phyloP scores from a whole-genome alignment of 2,797 vertebrate species.

The Molossus molossus region DNA sequence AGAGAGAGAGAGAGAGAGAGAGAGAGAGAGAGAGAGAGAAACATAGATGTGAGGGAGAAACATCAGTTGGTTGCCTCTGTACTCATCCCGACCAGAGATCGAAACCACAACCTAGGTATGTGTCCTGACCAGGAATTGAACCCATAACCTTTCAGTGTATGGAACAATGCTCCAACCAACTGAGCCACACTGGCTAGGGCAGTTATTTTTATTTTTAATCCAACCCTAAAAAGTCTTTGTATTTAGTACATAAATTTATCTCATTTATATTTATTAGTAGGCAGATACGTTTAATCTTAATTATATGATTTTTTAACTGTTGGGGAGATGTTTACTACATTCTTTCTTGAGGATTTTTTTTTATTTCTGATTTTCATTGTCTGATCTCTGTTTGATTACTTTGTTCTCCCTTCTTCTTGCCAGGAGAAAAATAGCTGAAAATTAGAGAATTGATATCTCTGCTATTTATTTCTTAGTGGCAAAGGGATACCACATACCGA shows the following conservation, averaged over 20 bases:
- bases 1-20: no score
- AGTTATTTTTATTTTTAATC: neutral
- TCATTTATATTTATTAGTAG: neutral
- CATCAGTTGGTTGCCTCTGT: no score
- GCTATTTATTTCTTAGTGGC: neutral
- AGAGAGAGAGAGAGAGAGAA: no score
- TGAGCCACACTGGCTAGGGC: no score
- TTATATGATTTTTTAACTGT: neutral
- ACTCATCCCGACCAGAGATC: no score
- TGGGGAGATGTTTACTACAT: neutral
- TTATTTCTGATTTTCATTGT: neutral
- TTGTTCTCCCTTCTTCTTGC: neutral
- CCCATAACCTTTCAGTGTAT: no score
- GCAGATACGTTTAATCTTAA: neutral
- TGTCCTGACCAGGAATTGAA: no score
- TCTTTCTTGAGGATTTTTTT: neutral
- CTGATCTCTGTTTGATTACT: conserved; percentile 8
- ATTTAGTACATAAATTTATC: neutral
- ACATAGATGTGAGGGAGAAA: no score
- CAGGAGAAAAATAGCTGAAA: neutral
- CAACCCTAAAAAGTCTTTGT: neutral
- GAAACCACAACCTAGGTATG: no score
- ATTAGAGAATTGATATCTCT: neutral
- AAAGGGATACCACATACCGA: neutral
- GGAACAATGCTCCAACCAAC: no score